Base-by-base conservation (phyloP, 2,888 invertebrate genomes). In the Octodonta nipae region DNA sequence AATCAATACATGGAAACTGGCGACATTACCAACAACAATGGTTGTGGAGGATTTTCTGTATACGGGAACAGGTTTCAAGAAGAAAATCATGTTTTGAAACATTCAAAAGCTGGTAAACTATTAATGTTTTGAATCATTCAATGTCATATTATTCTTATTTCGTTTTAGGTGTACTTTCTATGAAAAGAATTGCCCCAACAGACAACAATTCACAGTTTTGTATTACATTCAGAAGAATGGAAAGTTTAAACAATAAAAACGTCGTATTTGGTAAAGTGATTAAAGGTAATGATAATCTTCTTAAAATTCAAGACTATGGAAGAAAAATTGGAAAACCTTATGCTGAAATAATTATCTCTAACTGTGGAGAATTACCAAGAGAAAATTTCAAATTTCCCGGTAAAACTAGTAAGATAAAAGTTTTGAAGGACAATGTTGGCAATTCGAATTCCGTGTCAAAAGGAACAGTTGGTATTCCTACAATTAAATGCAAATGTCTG, bases 1-100 rank as follows among this genome's bases (percentile, higher is more conserved):
- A 61, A 60, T 14, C 58, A 64, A 36, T 67, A 61, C 56, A 61
- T 68, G 38, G 68, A 67, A 54, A 64, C 64, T n/a, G 71, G 71
- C 3, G 70, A 70, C 42, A 62, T 70, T 22, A 66, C 63, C 1
- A 60, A 61, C 36, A 60, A 62, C 22, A 65, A 63, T 43, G 69
- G 70, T 10, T 58, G 55, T 27, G 68, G 69, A 2, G 67, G 67
- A 15, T 52, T 43, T 16, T 67, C 67, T 1, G 65, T 70, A 38
- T 69, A 66, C 42, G 67, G 66, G 1, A 51, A 59, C 10, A 51
- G 46, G 4, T 65, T 68, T 41, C 35, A 22, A 1, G 63, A 65
- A 41, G 68, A 68, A 51, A 64, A 61, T 47, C 65, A 61, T 34
- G 41, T 50, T 34, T 47, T 69, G 15, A 54, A 51, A 31, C 68